phyloP scores from a whole-genome alignment of 2,113 vertebrate genomes.

The Nycticebus coucang region DNA sequence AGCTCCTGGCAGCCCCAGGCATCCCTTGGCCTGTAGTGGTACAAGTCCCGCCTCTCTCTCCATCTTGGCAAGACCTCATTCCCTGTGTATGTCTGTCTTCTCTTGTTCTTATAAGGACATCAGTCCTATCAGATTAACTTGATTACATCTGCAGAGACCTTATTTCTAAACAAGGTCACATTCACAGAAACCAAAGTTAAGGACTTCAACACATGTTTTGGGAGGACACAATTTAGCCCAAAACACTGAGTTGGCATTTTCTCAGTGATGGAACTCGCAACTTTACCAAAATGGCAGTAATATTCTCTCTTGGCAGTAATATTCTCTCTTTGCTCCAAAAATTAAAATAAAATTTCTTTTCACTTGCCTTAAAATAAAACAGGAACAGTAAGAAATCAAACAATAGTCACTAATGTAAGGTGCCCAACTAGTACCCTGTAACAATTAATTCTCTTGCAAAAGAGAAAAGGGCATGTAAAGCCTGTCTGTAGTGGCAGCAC shows the following conservation, averaged over 20 bases:
- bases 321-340: background rate
- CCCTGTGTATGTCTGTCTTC: background rate
- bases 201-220: background rate
- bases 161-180: background rate
- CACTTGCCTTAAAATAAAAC: background rate
- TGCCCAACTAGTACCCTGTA: background rate
- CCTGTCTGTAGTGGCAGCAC: too few species aligned
- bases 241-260: background rate
- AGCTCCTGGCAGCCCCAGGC: fast-evolving
- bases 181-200: background rate
- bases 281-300: background rate
- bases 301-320: background rate
- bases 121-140: background rate
- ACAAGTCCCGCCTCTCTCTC: background rate
- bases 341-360: background rate
- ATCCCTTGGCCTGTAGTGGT: too few species aligned
- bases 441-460: background rate
- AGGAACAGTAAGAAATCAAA: background rate
- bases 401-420: background rate
- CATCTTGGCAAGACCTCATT: background rate
- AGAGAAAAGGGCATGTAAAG: background rate
- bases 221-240: background rate
- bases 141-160: background rate
- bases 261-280: background rate
- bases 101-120: background rate